These are phyloP conservation scores for Spea bombifrons DNA, from an alignment of 2,113 vertebrate genomes.

Conservation along the genomic window DNA sequence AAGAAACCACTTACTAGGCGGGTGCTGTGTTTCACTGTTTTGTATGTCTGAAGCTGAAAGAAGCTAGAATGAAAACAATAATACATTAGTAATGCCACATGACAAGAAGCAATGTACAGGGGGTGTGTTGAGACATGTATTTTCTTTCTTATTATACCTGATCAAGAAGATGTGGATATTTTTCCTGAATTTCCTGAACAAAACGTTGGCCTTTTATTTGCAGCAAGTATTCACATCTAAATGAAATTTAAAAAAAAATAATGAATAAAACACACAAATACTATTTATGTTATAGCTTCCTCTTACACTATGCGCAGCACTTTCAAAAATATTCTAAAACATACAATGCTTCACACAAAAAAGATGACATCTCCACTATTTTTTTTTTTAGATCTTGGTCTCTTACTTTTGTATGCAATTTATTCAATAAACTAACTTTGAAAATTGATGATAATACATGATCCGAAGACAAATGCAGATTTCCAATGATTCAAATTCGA, in stretches of 20 bases:
- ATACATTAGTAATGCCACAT: neutral
- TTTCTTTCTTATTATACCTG: constrained; percentile 70
- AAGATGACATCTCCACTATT: too few species aligned
- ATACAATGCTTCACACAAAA: neutral
- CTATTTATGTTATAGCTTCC: too few species aligned
- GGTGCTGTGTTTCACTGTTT: constrained; percentile 83
- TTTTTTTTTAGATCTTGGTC: too few species aligned
- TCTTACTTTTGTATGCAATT: too few species aligned
- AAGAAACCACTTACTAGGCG: constrained; percentile 74
- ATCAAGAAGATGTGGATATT: constrained; percentile 92
- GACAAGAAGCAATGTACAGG: too few species aligned
- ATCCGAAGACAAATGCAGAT: too few species aligned
- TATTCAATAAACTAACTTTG: too few species aligned
- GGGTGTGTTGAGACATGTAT: too few species aligned
- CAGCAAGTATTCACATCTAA: constrained; percentile 91
- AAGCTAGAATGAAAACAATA: constrained; percentile 65
- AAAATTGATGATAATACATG: too few species aligned
- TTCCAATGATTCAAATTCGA: too few species aligned
- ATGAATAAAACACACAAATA: too few species aligned
- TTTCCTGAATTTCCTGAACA: constrained; percentile 89
- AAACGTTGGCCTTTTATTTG: constrained; percentile 89
- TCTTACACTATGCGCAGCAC: neutral
- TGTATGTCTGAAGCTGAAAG: constrained; percentile 80
- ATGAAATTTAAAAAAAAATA: constrained; percentile 40
- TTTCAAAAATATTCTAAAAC: neutral